Conservation (phyloP, 2,888 invertebrate genomes). For the Acanthosoma haemorrhoidale region DNA sequence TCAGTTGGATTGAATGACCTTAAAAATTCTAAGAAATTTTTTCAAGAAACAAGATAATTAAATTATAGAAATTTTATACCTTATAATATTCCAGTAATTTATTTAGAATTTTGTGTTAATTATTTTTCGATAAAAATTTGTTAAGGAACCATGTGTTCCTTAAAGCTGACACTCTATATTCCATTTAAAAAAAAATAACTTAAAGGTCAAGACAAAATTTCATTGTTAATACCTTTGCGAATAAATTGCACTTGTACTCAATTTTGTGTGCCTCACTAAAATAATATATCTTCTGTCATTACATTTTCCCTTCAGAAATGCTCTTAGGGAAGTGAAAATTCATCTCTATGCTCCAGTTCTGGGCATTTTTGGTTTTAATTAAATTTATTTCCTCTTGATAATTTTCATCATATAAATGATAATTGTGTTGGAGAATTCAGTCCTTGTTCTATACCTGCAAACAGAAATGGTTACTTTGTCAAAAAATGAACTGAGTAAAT, state of each 20-base stretch:
- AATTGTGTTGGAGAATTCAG: constrained; percentile 54
- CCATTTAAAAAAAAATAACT: no score
- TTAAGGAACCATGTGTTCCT: no score
- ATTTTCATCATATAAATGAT: constrained; percentile 53
- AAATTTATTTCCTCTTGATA: constrained; percentile 35
- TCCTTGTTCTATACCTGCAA: constrained; percentile 51
- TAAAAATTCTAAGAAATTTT: no score
- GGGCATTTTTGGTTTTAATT: not conserved
- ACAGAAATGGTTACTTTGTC: not conserved
- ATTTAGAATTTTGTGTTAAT: no score
- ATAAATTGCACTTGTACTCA: not conserved
- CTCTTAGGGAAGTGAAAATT: not conserved
- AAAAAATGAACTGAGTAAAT: not conserved
- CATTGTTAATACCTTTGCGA: no score
- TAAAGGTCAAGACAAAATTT: no score
- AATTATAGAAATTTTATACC: no score
- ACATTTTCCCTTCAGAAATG: not conserved
- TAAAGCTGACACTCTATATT: no score
- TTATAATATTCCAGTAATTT: no score
- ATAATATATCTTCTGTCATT: not conserved
- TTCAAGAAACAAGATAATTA: no score
- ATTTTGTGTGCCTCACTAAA: not conserved
- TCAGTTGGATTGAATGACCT: no score
- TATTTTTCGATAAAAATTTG: no score
- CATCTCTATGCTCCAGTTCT: not conserved